Evolutionary conservation across 2,797 vertebrate species (phyloP).

Genomic region (Acanthiza pusilla): DNA sequence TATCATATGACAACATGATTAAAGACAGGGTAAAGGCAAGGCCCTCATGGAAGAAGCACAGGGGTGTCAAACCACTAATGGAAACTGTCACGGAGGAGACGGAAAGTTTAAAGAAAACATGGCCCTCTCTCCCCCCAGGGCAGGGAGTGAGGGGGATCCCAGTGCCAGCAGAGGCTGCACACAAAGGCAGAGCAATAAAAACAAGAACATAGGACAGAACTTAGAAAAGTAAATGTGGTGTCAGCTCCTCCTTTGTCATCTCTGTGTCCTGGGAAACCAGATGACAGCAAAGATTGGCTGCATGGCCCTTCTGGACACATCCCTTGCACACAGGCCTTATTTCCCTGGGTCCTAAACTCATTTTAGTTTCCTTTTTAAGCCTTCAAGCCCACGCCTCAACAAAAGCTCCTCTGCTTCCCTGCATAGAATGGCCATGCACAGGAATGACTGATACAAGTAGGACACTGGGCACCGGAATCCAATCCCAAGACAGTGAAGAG

Average conservation of each 20-base stretch:
- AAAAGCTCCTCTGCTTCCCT: background rate
- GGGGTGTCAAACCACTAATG: conserved; percentile 67
- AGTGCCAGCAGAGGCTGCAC: conserved; percentile 22
- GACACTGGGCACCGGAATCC: background rate
- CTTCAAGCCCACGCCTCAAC: background rate
- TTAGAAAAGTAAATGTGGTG: conserved; percentile 50
- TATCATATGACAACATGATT: conserved; percentile 68
- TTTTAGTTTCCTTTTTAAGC: background rate
- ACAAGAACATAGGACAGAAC: conserved; percentile 36
- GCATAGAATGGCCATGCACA: background rate
- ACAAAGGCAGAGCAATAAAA: conserved; percentile 56
- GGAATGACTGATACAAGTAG: background rate
- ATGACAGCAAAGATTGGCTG: conserved; percentile 24
- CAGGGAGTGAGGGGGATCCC: background rate
- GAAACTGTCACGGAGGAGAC: conserved; percentile 55
- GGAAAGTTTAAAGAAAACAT: conserved; percentile 60
- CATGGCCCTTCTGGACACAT: background rate
- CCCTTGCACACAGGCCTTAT: background rate
- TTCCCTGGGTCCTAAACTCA: background rate
- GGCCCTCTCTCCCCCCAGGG: conserved; percentile 4
- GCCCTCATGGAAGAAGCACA: conserved; percentile 59
- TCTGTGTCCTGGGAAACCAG: conserved; percentile 30
- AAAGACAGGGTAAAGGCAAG: conserved; percentile 60
- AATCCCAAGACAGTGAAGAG: background rate
- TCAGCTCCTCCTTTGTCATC: conserved; percentile 52